phyloP scores from a whole-genome alignment of 2,113 vertebrate species.

The Oncorhynchus nerka region DNA sequence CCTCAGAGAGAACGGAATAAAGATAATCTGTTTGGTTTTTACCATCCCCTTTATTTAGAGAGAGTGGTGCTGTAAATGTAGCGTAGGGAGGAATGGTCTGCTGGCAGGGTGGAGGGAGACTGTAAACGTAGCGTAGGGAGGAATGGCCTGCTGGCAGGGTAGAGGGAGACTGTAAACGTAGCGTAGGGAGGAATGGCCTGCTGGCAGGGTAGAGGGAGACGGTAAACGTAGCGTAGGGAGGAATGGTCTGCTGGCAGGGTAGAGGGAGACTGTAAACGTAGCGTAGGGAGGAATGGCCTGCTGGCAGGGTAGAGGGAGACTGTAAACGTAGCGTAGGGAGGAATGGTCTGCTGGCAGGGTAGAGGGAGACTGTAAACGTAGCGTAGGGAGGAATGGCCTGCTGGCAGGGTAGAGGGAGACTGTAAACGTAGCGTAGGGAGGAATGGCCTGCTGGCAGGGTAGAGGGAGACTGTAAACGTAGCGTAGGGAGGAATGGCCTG shows the following conservation, averaged over 20 bases:
- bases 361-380: too few species aligned
- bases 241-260: neutral
- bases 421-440: too few species aligned
- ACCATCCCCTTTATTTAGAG: neutral
- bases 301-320: neutral
- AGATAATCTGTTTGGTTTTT: constrained; percentile 5
- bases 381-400: too few species aligned
- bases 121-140: constrained; percentile 2
- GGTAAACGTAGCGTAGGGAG: too few species aligned
- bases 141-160: constrained; percentile 1
- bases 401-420: too few species aligned
- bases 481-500: too few species aligned
- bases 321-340: too few species aligned
- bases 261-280: neutral
- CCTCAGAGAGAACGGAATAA: neutral
- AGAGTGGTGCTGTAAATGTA: neutral
- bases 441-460: too few species aligned
- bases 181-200: neutral
- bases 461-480: too few species aligned
- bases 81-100: neutral
- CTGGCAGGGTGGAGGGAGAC: neutral
- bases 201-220: neutral
- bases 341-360: too few species aligned
- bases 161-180: neutral
- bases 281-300: neutral